Conservation (phyloP, 2,113 vertebrate genomes). For the Leptodactylus fuscus region DNA sequence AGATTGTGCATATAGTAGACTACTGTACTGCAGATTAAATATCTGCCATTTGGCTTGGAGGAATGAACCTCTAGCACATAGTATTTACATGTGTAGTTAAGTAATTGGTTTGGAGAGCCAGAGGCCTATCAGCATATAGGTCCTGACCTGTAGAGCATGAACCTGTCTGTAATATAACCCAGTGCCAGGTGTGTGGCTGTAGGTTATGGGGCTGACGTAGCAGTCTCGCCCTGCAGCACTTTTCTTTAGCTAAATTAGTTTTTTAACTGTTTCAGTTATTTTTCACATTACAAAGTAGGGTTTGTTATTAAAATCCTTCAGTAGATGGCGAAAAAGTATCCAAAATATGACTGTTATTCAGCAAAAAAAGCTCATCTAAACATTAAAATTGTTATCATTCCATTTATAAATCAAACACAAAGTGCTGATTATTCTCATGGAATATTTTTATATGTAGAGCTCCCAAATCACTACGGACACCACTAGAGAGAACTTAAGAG, state of each 20-base stretch:
- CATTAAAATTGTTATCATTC: background rate
- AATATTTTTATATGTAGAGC: too few species aligned
- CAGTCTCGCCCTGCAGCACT: constrained; percentile 73
- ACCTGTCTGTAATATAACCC: constrained; percentile 90
- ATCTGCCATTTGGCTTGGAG: constrained; percentile 64
- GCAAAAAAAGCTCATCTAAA: background rate
- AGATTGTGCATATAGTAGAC: background rate
- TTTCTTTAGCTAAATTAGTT: constrained; percentile 72
- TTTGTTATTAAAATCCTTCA: background rate
- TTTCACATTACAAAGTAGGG: constrained; percentile 23
- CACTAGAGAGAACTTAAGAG: too few species aligned
- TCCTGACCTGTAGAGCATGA: constrained; percentile 85
- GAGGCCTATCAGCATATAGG: constrained; percentile 79
- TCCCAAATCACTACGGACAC: too few species aligned
- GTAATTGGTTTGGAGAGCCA: constrained; percentile 76
- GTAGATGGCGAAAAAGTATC: background rate
- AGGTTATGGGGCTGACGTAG: constrained; percentile 86
- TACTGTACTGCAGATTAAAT: background rate
- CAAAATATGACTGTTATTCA: background rate
- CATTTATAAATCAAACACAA: too few species aligned
- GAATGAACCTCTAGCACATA: constrained; percentile 69
- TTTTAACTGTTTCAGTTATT: constrained; percentile 79
- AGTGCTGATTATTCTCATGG: too few species aligned
- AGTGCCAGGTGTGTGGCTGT: constrained; percentile 94
- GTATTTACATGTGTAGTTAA: constrained; percentile 75